phyloP scores from a whole-genome alignment of 2,797 vertebrate genomes.

The Malurus leucopterus region DNA sequence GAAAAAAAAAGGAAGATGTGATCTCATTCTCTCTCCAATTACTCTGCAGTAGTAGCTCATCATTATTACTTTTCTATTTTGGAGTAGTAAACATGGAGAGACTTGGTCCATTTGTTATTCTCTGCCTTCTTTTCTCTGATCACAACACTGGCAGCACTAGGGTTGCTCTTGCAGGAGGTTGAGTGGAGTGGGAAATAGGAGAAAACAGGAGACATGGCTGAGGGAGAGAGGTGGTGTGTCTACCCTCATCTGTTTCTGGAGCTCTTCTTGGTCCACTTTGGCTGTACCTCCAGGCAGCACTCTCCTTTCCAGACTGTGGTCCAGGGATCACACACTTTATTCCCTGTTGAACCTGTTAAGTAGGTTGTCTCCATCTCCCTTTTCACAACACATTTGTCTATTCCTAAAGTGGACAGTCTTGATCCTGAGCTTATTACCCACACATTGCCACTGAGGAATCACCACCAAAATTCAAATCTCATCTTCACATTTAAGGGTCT shows the following conservation, averaged over 20 bases:
- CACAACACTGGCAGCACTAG: neutral
- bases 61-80: neutral
- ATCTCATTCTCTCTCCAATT: neutral
- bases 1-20: fast-evolving
- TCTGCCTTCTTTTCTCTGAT: neutral
- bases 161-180: neutral
- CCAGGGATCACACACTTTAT: neutral
- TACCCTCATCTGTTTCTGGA: neutral
- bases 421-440: neutral
- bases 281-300: neutral
- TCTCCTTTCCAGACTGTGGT: neutral
- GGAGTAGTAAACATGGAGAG: neutral
- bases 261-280: neutral
- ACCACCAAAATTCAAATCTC: neutral
- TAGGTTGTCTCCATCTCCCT: neutral
- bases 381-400: neutral
- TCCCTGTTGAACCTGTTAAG: neutral
- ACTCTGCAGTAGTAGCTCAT: neutral
- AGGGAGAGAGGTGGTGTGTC: neutral
- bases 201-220: neutral
- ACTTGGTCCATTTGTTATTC: neutral
- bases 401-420: neutral
- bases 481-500: neutral
- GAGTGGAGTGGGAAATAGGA: neutral
- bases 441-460: neutral